phyloP scores from a whole-genome alignment of 2,888 invertebrate species.

The Rhagonycha fulva region DNA sequence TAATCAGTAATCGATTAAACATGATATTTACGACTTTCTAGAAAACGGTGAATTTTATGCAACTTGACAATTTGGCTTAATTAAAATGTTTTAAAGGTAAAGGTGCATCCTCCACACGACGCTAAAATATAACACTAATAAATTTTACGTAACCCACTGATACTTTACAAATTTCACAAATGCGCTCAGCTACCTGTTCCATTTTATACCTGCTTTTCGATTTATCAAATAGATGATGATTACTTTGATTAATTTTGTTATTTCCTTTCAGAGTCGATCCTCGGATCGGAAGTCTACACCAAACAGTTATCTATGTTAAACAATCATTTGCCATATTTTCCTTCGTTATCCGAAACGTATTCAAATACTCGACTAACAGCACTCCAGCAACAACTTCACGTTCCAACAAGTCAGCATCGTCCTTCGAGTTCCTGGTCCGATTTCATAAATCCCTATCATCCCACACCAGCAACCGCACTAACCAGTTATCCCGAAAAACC shows the following conservation, averaged over 20 bases:
- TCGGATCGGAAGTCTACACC: constrained; percentile 46
- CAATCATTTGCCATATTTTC: constrained; percentile 41
- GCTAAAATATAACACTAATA: constrained; percentile 25
- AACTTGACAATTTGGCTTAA: constrained; percentile 21
- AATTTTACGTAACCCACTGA: constrained; percentile 23
- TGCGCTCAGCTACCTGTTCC: constrained; percentile 6
- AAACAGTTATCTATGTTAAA: constrained; percentile 40
- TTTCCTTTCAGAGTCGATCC: constrained; percentile 27
- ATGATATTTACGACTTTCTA: constrained; percentile 4
- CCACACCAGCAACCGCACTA: constrained; percentile 46
- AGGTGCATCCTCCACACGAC: constrained; percentile 23
- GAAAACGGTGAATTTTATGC: constrained; percentile 8
- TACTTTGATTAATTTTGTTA: neutral
- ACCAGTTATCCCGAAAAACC: constrained; percentile 12
- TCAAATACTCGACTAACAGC: constrained; percentile 59
- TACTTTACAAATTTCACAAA: constrained; percentile 12
- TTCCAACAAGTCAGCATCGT: constrained; percentile 59
- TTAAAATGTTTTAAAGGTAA: constrained; percentile 27
- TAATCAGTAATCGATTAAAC: neutral
- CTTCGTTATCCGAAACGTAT: constrained; percentile 43
- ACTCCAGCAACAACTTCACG: constrained; percentile 56
- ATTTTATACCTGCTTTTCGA: neutral
- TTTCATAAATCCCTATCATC: constrained; percentile 59
- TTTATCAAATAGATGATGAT: neutral
- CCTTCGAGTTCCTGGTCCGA: constrained; percentile 57